Base-by-base conservation (phyloP, 2,797 vertebrate genomes). In the Darevskia mixta region DNA sequence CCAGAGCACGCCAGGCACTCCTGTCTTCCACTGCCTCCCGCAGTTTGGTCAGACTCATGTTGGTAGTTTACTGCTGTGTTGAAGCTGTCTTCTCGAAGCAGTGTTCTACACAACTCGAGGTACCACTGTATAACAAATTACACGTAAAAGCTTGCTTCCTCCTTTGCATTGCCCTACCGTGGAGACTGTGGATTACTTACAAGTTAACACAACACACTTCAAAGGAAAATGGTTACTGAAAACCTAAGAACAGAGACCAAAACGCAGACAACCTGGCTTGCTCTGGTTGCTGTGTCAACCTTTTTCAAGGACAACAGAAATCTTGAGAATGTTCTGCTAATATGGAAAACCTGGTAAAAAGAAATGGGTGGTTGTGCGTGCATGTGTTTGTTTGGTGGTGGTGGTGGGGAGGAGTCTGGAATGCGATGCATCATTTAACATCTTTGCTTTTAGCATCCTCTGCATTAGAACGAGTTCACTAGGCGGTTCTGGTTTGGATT, bases 401-500 rank as follows among this genome's bases (percentile, higher is more conserved):
- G 23, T 15, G 2, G 55, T 2, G 23, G 66, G 78, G 81, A 85
- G 89, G 58, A 43, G 72, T 9, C 75, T 73, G 32, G 55, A 35
- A 66, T 66, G 72, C 85, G 90, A 90, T 73, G 18, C 45, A 32
- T 75, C 15, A 43, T 0, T 90, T 72, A 82, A 94, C 88, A 85
- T 90, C 66, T 25, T 87, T 80, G 92, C 82, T 93, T 92, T 90
- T 88, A 94, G 84, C 79, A 55, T 82, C 86, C 77, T 86, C 87
- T 94, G 91, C 89, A 78, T 90, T 95, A 95, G 79, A 87, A 90
- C 79, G 86, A 92, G 89, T 95, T 95, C 91, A 78, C 0, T 0
- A 83, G 91, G 89, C 91, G 71, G 92, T 93, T 93, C 95, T 96
- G 95, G 0, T 96, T 95, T 61, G 84, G 91, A 95, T 96, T 96